Evolutionary conservation across 2,797 vertebrate species (phyloP).

Genomic region (Podarcis lilfordi): DNA sequence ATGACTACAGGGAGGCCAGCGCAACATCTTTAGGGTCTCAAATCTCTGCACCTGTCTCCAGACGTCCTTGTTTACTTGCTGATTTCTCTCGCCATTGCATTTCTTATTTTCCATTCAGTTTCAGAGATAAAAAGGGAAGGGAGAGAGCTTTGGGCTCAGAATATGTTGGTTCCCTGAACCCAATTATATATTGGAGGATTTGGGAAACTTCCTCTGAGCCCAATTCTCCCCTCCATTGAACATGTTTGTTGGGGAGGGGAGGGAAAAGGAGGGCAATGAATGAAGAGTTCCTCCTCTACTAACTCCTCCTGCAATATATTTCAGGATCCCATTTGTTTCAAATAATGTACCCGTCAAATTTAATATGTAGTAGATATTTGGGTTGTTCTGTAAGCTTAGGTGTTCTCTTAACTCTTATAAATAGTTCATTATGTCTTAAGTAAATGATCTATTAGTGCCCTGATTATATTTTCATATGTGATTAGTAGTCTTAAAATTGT

Average conservation of each 20-base stretch:
- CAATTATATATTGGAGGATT: not conserved
- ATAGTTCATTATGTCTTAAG: conserved; percentile 59
- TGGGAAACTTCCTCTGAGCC: not conserved
- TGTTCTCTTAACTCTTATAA: conserved; percentile 37
- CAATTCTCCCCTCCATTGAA: not conserved
- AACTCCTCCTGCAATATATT: not conserved
- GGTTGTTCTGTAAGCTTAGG: not conserved
- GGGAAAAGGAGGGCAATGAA: not conserved
- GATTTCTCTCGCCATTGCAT: not conserved
- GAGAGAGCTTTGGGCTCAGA: not conserved
- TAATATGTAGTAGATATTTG: conserved; percentile 25
- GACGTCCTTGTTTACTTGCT: not conserved
- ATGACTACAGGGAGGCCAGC: not conserved
- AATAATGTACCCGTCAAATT: conserved; percentile 19
- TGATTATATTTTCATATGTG: conserved; percentile 52
- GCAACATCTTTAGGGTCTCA: not conserved
- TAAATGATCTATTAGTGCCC: conserved; percentile 48
- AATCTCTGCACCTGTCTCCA: not conserved
- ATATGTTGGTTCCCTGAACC: not conserved
- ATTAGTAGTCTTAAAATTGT: conserved; percentile 55
- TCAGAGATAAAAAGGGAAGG: not conserved
- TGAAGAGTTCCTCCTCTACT: not conserved
- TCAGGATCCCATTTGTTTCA: not conserved
- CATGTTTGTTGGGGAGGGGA: not conserved
- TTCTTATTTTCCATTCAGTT: not conserved